Conservation (phyloP, 1,140 invertebrate genomes). For the Panagrolaimus sp. region DNA sequence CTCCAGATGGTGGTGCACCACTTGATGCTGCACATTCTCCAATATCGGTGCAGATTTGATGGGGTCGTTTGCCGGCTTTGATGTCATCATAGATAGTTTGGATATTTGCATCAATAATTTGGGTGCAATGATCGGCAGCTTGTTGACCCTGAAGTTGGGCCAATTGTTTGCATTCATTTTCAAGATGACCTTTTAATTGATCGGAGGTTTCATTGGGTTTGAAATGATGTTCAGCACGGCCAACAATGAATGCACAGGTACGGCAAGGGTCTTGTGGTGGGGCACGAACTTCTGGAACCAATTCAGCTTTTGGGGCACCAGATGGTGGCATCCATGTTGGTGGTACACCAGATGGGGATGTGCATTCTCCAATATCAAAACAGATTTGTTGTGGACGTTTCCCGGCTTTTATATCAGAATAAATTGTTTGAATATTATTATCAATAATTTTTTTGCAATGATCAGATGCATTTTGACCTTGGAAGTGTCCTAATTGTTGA, state of each 20-base stretch:
- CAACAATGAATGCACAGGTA: conserved; percentile 4
- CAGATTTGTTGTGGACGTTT: conserved; percentile 1
- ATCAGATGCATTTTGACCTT: not conserved
- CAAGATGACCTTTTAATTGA: not conserved
- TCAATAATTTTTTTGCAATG: not conserved
- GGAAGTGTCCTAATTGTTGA: not conserved
- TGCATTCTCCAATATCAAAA: not conserved
- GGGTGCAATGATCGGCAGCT: not conserved
- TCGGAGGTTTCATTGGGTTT: not conserved
- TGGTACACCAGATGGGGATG: not conserved
- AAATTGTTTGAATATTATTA: not conserved
- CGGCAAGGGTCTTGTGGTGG: conserved; percentile 3
- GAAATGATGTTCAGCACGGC: conserved; percentile 14
- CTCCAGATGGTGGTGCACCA: not conserved
- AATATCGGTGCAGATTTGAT: conserved; percentile 9
- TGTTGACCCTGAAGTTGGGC: not conserved
- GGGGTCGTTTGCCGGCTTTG: conserved; percentile 2
- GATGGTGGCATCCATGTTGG: not conserved
- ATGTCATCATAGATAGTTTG: conserved; percentile 12
- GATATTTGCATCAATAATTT: not conserved
- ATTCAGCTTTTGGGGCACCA: conserved; percentile 5
- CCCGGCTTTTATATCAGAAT: not conserved
- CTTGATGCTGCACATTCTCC: not conserved
- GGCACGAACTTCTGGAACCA: not conserved
- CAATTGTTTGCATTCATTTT: not conserved